phyloP scores from a whole-genome alignment of 2,888 invertebrate species.

The Deladenus siricidicola region DNA sequence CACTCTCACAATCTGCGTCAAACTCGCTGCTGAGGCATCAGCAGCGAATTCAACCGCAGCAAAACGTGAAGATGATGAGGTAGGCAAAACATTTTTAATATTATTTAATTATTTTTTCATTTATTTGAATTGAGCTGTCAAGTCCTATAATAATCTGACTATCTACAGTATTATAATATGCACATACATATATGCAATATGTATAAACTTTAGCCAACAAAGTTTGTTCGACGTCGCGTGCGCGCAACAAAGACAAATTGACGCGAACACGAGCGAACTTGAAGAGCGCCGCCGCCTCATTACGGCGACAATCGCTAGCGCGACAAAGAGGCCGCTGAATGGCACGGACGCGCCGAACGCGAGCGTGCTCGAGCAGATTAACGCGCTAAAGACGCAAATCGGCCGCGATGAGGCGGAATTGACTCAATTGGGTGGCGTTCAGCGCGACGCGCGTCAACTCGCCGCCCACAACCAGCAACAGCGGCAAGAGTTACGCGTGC shows the following conservation, averaged over 20 bases:
- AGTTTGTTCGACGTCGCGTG: slow-evolving; percentile 38
- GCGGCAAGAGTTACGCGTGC: slow-evolving; percentile 14
- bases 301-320: background rate
- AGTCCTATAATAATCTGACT: background rate
- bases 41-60: too few relatives aligned
- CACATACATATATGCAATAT: background rate
- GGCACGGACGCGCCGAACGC: background rate
- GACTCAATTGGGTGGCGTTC: slow-evolving; percentile 15
- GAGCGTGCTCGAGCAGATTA: slow-evolving; percentile 24
- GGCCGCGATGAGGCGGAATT: slow-evolving; percentile 44
- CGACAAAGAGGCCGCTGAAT: too few relatives aligned
- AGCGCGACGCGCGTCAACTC: slow-evolving; percentile 26
- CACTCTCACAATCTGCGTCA: too few relatives aligned
- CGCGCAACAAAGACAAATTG: slow-evolving; percentile 37
- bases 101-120: slow-evolving; percentile 4
- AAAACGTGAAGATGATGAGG: too few relatives aligned
- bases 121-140: background rate
- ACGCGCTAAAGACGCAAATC: slow-evolving; percentile 35
- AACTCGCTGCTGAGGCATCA: too few relatives aligned
- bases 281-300: slow-evolving; percentile 22
- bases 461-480: slow-evolving; percentile 26
- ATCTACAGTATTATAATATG: too few relatives aligned
- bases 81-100: background rate
- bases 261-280: slow-evolving; percentile 33
- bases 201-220: slow-evolving; percentile 33